These are phyloP conservation scores for Tragelaphus scriptus DNA, from an alignment of 2,113 vertebrate species.

Conservation along the genomic window DNA sequence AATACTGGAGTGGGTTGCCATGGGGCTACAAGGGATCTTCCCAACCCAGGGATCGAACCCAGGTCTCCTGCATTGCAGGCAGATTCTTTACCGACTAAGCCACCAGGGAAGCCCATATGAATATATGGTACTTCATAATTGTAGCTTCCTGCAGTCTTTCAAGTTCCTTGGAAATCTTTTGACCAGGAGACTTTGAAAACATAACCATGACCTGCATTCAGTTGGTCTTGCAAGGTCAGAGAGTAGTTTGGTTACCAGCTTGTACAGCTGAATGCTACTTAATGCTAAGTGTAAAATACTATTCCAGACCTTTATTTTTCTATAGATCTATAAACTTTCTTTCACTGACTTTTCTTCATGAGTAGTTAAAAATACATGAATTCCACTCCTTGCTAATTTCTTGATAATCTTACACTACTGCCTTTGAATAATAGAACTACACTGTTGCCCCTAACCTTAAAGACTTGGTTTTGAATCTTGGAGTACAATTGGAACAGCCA, in stretches of 20 bases:
- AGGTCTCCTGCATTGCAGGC: accelerated
- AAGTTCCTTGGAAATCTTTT: background rate
- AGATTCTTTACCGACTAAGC: too few relatives aligned
- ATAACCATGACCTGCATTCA: background rate
- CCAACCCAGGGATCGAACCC: background rate
- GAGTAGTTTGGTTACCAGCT: background rate
- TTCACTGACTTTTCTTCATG: background rate
- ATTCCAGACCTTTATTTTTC: background rate
- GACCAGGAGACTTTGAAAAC: background rate
- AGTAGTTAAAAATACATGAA: constrained; percentile 4
- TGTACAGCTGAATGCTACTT: background rate
- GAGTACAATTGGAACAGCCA: background rate
- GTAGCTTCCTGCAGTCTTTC: background rate
- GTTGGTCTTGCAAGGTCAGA: background rate
- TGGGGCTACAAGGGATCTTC: background rate
- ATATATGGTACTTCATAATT: too few relatives aligned
- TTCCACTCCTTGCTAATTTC: background rate
- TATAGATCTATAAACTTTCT: background rate
- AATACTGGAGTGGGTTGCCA: background rate
- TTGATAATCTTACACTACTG: background rate
- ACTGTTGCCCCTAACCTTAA: background rate
- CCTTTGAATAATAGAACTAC: background rate
- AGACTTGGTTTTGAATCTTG: background rate
- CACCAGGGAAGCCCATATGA: too few relatives aligned
- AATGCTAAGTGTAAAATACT: background rate